Evolutionary conservation across 1,140 invertebrate species (phyloP).

Genomic region (Elymnias hypermnestra): DNA sequence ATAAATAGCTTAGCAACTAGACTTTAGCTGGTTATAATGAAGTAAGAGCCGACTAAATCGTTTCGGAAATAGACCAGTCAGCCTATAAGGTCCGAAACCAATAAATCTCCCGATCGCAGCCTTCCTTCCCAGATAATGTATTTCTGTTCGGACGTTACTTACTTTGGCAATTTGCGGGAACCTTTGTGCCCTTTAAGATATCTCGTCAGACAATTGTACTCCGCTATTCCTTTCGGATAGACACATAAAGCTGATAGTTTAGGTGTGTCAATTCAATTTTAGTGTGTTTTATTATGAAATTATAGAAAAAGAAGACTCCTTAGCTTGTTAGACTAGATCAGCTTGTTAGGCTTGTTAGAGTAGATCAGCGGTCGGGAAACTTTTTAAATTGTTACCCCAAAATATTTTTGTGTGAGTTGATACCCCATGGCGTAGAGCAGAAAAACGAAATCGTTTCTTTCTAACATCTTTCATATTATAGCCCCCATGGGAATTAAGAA

Average conservation of each 20-base stretch:
- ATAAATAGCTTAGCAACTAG: not conserved
- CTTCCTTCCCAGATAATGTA: slow-evolving; percentile 69
- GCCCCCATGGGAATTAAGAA: too few relatives aligned
- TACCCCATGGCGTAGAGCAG: too few relatives aligned
- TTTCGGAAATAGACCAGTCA: slow-evolving; percentile 52
- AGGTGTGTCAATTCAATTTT: slow-evolving; percentile 20
- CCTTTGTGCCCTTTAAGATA: slow-evolving; percentile 74
- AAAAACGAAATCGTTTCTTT: too few relatives aligned
- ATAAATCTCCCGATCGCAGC: slow-evolving; percentile 66
- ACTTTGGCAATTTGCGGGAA: slow-evolving; percentile 73
- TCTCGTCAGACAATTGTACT: slow-evolving; percentile 67
- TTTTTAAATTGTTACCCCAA: too few relatives aligned
- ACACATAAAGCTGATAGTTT: slow-evolving; percentile 22
- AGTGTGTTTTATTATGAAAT: slow-evolving; percentile 10
- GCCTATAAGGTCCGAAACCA: slow-evolving; percentile 38
- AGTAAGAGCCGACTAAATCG: slow-evolving; percentile 8
- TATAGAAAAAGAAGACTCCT: too few relatives aligned
- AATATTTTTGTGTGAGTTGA: too few relatives aligned
- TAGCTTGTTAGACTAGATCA: too few relatives aligned
- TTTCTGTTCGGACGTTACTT: slow-evolving; percentile 72
- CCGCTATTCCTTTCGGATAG: slow-evolving; percentile 38
- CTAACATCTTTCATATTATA: too few relatives aligned
- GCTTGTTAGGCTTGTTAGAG: too few relatives aligned
- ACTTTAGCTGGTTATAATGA: not conserved
- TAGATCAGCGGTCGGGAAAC: too few relatives aligned